These are phyloP conservation scores for Aix galericulata DNA, from an alignment of 2,113 vertebrate genomes.

Conservation along the genomic window DNA sequence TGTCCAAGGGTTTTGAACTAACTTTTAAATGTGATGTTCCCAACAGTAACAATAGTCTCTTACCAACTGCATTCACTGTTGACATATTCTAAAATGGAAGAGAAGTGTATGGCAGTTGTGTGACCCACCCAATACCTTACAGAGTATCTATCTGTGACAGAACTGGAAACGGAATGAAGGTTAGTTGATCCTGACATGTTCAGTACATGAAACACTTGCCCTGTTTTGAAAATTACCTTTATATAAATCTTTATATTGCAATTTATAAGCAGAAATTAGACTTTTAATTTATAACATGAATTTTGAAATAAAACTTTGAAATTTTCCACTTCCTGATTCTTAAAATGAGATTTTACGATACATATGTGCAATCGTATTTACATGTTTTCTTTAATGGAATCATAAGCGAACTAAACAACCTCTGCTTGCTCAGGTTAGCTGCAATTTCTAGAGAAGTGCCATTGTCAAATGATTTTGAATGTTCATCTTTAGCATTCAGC, in stretches of 20 bases:
- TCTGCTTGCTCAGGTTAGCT: conserved; percentile 8
- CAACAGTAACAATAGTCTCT: not conserved
- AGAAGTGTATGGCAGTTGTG: not conserved
- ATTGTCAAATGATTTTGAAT: conserved; percentile 23
- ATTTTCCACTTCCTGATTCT: not conserved
- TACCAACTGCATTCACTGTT: not conserved
- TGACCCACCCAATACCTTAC: not conserved
- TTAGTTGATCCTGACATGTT: not conserved
- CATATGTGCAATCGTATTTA: not conserved
- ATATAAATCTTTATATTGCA: not conserved
- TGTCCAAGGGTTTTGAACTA: not conserved
- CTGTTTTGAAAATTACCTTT: not conserved
- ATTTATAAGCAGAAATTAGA: not conserved
- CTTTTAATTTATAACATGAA: not conserved
- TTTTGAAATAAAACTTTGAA: not conserved
- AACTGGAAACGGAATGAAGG: not conserved
- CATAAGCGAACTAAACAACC: not conserved
- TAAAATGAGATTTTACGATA: not conserved
- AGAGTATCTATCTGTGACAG: not conserved
- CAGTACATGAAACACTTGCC: not conserved
- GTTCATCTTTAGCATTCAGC: conserved; percentile 37
- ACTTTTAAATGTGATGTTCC: not conserved
- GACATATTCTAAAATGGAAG: not conserved
- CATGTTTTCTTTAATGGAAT: not conserved
- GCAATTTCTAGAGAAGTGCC: not conserved